A percentile compares a stretch with the other conserved stretches of the same genome.
Evolutionary conservation across 2,888 invertebrate species (phyloP).

Genomic region (Chrysodeixis includens): DNA sequence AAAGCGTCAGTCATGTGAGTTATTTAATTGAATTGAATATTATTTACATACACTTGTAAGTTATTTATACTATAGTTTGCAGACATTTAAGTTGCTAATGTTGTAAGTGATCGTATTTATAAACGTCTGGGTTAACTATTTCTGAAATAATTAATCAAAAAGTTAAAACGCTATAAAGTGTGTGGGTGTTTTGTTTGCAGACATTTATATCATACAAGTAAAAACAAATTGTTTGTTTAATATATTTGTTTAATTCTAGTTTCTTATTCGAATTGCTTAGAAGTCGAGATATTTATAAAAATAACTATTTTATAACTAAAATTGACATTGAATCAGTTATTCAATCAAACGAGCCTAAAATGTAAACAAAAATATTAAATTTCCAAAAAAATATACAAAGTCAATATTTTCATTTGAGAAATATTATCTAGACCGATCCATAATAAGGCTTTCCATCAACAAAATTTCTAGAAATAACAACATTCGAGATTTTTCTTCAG

Average conservation of each 20-base stretch:
- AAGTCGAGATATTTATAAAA: too few relatives aligned
- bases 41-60: too few relatives aligned
- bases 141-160: neutral
- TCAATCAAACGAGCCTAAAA: neutral
- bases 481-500: conserved; percentile 18
- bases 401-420: neutral
- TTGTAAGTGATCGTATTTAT: too few relatives aligned
- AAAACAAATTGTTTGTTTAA: neutral
- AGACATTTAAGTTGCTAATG: too few relatives aligned
- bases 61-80: too few relatives aligned
- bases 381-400: neutral
- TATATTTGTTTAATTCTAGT: neutral
- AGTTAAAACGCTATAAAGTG: neutral
- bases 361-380: neutral
- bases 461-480: conserved; percentile 20
- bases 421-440: conserved; percentile 5
- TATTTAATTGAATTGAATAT: too few relatives aligned
- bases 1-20: too few relatives aligned
- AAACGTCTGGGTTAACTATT: too few relatives aligned
- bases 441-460: conserved; percentile 5
- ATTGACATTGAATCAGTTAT: neutral
- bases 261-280: neutral
- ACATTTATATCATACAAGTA: neutral
- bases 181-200: neutral
- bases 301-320: too few relatives aligned